These are phyloP conservation scores for Pollenia angustigena DNA, from an alignment of 2,888 invertebrate species.

Conservation along the genomic window DNA sequence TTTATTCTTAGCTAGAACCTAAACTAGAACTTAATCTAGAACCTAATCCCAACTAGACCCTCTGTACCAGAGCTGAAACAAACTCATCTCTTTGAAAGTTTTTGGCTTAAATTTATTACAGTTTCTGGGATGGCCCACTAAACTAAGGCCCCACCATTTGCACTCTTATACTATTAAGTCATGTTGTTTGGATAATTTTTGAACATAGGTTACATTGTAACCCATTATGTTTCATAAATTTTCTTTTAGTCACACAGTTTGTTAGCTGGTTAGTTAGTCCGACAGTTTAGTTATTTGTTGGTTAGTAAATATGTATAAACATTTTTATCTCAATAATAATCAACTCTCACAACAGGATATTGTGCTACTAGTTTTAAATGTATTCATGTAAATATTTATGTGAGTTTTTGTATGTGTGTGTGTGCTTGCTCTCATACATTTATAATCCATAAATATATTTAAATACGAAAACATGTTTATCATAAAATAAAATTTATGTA, in stretches of 20 bases:
- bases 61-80: no score
- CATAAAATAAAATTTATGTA: slow-evolving; percentile 68
- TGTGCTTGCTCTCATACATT: slow-evolving; percentile 26
- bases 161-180: no score
- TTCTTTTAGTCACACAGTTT: slow-evolving; percentile 8
- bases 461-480: slow-evolving; percentile 70
- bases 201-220: neutral
- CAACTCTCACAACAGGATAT: slow-evolving; percentile 71
- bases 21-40: no score
- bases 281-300: slow-evolving; percentile 12
- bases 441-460: slow-evolving; percentile 60
- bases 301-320: slow-evolving; percentile 12
- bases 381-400: neutral
- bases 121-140: no score
- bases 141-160: no score
- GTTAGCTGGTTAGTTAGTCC: slow-evolving; percentile 1
- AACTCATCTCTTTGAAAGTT: no score
- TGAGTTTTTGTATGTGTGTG: neutral
- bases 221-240: slow-evolving; percentile 3
- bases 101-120: no score
- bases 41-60: no score
- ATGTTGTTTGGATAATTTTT: no score
- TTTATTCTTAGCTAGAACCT: no score
- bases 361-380: slow-evolving; percentile 61
- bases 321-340: slow-evolving; percentile 69